Percentiles rank a stretch among this genome's conserved stretches.
Evolutionary conservation across 2,888 invertebrate genomes (phyloP).

Genomic region (Drosophila paranaensis): DNA sequence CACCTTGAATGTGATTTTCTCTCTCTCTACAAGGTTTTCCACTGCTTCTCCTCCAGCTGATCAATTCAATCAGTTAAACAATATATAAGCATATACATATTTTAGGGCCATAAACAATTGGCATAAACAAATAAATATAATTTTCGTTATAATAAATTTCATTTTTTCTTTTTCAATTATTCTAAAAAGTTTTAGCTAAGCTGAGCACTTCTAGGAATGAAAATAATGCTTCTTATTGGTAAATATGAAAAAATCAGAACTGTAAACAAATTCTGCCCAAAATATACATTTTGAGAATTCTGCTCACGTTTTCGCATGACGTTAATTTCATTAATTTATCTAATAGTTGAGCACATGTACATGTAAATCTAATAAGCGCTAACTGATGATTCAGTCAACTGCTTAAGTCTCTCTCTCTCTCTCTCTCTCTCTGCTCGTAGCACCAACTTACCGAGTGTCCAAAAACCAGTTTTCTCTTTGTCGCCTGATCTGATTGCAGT

Average conservation of each 20-base stretch:
- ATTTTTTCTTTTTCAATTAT: not conserved
- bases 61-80: too few relatives aligned
- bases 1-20: not conserved
- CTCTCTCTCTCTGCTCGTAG: slow-evolving; percentile 25
- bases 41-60: not conserved
- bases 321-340: slow-evolving; percentile 40
- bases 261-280: slow-evolving; percentile 4
- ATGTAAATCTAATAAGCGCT: slow-evolving; percentile 5
- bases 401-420: slow-evolving; percentile 33
- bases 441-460: slow-evolving; percentile 13
- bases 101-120: not conserved
- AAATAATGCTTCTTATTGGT: not conserved
- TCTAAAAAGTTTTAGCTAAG: not conserved
- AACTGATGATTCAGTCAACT: slow-evolving; percentile 41
- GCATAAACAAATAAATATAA: not conserved
- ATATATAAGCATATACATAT: not conserved
- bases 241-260: not conserved
- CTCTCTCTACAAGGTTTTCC: not conserved
- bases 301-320: slow-evolving; percentile 31
- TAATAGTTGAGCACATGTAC: slow-evolving; percentile 10
- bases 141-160: too few relatives aligned
- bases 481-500: slow-evolving; percentile 55
- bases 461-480: slow-evolving; percentile 52
- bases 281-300: slow-evolving; percentile 4
- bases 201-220: not conserved